Evolutionary conservation across 2,113 vertebrate genomes (phyloP), one percentile per base, ranked within the genome.

Genomic region (Kryptolebias marmoratus): DNA sequence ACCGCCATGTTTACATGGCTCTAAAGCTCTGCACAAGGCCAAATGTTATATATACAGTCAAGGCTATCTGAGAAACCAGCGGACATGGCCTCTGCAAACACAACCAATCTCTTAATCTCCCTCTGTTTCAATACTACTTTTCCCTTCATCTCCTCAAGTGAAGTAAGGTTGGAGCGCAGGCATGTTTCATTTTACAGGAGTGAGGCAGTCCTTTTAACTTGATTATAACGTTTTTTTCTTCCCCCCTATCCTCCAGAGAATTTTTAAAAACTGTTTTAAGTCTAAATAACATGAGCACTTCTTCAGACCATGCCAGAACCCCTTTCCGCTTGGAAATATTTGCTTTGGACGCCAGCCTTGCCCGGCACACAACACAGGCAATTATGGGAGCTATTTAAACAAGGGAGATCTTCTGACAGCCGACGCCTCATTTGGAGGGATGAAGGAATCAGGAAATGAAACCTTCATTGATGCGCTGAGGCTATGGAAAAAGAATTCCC

Each of bases 281-380:
- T 87, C 91, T 79, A 91, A 92, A 93, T 91, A 91, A 92, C 92
- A 90, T 45, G 88, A 91, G 88, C 86, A 81, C 83, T 87, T 85
- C 71, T 89, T 72, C 64, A 47, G 77, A 82, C 85, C 67, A 36
- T 83, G 90, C 93, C 92, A 93, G 88, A 92, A 89, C 85, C 90
- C 87, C 73, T 92, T 94, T 93, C 93, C 90, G 87, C 90, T 92
- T 88, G 80, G 88, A 93, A 93, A 93, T 93, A 93, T 94, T 94
- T 93, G 90, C 85, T 93, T 93, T 94, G 93, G 92, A 93, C 68
- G 62, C 76, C 65, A 64, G 87, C 90, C 88, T 83, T 82, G 77
- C 85, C 85, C 90, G 87, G 88, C 87, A 85, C 84, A 91, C 88
- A 94, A 92, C 92, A 89, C 88, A 91, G 86, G 89, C 90, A 89